phyloP scores from a whole-genome alignment of 2,888 invertebrate genomes.

The Catocala fraxini region DNA sequence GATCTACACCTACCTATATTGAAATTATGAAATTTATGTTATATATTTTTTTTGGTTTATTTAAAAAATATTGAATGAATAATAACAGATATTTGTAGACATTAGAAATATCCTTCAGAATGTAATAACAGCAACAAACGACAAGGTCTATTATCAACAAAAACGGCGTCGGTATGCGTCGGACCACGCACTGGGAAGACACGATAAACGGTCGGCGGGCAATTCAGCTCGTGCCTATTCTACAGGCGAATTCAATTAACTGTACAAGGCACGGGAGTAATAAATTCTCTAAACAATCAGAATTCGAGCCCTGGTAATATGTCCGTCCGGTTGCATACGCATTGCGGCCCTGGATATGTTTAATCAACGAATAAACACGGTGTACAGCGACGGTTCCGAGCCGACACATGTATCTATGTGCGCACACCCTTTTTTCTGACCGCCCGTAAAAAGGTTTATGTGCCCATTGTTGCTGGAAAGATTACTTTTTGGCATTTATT shows the following conservation, averaged over 20 bases:
- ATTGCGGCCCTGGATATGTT: constrained; percentile 83
- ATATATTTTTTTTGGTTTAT: too few species aligned
- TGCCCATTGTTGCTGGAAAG: constrained; percentile 71
- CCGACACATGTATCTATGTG: constrained; percentile 72
- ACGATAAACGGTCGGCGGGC: constrained; percentile 77
- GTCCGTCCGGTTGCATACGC: constrained; percentile 86
- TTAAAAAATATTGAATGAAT: too few species aligned
- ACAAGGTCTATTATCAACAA: constrained; percentile 62
- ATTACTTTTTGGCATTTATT: constrained; percentile 74
- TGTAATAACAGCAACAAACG: constrained; percentile 47
- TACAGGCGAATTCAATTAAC: constrained; percentile 87
- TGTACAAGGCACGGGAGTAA: constrained; percentile 86
- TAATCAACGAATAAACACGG: constrained; percentile 85
- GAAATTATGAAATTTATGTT: too few species aligned
- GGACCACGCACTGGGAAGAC: constrained; percentile 75
- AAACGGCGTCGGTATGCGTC: constrained; percentile 61
- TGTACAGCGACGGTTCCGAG: constrained; percentile 69
- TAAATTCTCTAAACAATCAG: constrained; percentile 88
- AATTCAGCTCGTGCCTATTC: constrained; percentile 83
- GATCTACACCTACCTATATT: too few species aligned
- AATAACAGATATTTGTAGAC: background rate
- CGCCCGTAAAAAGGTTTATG: constrained; percentile 73
- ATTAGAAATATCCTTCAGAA: constrained; percentile 21
- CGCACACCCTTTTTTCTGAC: constrained; percentile 56
- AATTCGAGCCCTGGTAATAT: constrained; percentile 87